Evolutionary conservation across 2,888 invertebrate genomes (phyloP).

Genomic region (Monopis laevigella): DNA sequence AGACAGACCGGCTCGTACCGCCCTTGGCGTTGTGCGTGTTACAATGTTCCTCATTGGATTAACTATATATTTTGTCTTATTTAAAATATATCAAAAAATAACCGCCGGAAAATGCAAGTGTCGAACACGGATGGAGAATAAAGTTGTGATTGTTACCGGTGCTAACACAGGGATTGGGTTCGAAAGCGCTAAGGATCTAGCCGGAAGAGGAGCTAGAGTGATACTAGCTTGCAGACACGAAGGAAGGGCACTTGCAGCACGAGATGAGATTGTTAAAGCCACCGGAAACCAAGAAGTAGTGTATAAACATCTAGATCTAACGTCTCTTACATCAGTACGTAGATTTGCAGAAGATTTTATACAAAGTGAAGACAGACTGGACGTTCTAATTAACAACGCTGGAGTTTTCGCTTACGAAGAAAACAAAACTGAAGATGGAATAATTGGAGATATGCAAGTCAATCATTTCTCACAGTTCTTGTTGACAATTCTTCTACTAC

Average conservation of each 20-base stretch:
- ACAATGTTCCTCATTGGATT: too few species aligned
- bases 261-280: slow-evolving; percentile 73
- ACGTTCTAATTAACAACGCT: slow-evolving; percentile 74
- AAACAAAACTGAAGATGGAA: slow-evolving; percentile 68
- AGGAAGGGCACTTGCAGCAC: slow-evolving; percentile 73
- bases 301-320: slow-evolving; percentile 63
- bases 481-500: slow-evolving; percentile 71
- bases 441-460: slow-evolving; percentile 73
- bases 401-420: slow-evolving; percentile 57
- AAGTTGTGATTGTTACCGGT: slow-evolving; percentile 81
- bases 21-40: too few species aligned
- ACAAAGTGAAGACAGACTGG: slow-evolving; percentile 59
- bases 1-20: too few species aligned
- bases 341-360: slow-evolving; percentile 71
- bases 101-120: background rate
- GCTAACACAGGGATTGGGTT: slow-evolving; percentile 86
- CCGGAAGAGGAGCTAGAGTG: slow-evolving; percentile 74
- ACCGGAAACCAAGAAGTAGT: slow-evolving; percentile 76
- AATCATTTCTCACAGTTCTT: slow-evolving; percentile 80
- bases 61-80: background rate
- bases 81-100: background rate
- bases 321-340: slow-evolving; percentile 64
- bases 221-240: slow-evolving; percentile 82
- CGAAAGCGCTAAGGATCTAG: slow-evolving; percentile 77
- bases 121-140: slow-evolving; percentile 23